These are phyloP conservation scores for Tragelaphus eurycerus DNA, from an alignment of 2,797 vertebrate genomes.

Conservation along the genomic window DNA sequence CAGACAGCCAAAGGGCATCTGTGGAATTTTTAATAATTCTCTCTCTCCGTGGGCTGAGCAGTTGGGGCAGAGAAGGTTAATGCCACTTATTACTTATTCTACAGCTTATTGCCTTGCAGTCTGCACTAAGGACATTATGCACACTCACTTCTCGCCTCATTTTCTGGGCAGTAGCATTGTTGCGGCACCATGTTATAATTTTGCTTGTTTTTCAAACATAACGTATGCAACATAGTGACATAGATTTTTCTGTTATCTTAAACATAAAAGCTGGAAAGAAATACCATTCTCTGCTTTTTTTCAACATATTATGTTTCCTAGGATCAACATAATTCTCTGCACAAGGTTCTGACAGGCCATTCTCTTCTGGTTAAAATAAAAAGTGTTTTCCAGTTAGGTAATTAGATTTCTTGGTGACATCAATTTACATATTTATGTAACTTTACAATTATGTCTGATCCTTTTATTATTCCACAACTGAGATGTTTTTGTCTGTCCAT, in stretches of 20 bases:
- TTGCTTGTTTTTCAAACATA: background rate
- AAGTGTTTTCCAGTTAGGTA: background rate
- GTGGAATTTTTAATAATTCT: conserved; percentile 30
- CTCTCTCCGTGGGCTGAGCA: background rate
- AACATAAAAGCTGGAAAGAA: background rate
- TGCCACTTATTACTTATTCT: background rate
- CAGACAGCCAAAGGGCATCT: background rate
- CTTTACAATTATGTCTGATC: background rate
- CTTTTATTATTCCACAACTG: background rate
- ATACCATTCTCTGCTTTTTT: background rate
- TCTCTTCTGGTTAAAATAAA: background rate
- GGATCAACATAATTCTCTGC: background rate
- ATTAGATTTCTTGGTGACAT: background rate
- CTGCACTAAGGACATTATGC: background rate
- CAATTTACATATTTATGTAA: background rate
- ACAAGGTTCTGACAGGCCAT: background rate
- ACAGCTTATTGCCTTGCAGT: background rate
- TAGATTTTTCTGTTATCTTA: background rate
- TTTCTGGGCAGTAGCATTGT: background rate
- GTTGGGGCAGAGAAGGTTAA: background rate
- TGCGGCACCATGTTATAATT: background rate
- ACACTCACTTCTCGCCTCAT: background rate
- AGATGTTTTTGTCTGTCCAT: background rate
- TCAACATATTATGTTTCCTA: background rate
- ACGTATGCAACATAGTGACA: background rate